Evolutionary conservation across 2,888 invertebrate genomes (phyloP), one percentile per base, ranked within the genome.

Genomic region (Ectemnius continuus): DNA sequence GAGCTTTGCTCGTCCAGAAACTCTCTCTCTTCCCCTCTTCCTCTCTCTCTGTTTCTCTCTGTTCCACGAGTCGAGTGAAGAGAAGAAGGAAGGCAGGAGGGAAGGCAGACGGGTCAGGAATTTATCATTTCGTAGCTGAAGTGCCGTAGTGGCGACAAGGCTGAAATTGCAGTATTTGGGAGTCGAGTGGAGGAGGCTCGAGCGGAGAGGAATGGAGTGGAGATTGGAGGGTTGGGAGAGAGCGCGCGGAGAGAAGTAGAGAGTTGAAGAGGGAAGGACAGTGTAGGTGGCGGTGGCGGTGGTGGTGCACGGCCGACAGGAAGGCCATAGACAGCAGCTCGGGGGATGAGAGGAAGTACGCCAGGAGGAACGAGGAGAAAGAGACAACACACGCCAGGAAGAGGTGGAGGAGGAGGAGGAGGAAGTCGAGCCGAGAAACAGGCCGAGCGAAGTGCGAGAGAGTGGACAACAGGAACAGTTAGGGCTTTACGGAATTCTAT

Each of bases 101-200:
- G 59, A 66, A 59, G 61, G 75, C 76, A 82, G 78, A 84, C 82
- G 79, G 75, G 82, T 77, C 77, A 82, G 83, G 86, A 88, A 88
- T 88, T 88, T 87, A 88, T 88, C 88, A 88, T 88, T 88, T 86
- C 82, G 84, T 83, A 79, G 84, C 79, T 85, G 81, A 85, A 85
- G 86, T 84, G 81, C 82, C 81, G 82, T 79, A 80, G 80, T 80
- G 82, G 82, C 85, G 86, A 87, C 87, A 83, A 86, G 85, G 84
- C 86, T 88, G 88, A 88, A 88, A 88, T 87, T 87, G 88, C 88
- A 87, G 86, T 88, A 88, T 88, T 88, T 83, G 84, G 84, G 83
- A 86, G 85, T 86, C 84, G 86, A 88, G 87, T 83, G 84, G 80
- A 82, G 78, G 76, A 82, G 78, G 76, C 80, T 83, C 67, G 76